Percentiles rank a stretch among this genome's conserved stretches.
These are phyloP conservation scores for Strigamia maritima DNA, from an alignment of 2,888 invertebrate genomes.

Conservation along the genomic window DNA sequence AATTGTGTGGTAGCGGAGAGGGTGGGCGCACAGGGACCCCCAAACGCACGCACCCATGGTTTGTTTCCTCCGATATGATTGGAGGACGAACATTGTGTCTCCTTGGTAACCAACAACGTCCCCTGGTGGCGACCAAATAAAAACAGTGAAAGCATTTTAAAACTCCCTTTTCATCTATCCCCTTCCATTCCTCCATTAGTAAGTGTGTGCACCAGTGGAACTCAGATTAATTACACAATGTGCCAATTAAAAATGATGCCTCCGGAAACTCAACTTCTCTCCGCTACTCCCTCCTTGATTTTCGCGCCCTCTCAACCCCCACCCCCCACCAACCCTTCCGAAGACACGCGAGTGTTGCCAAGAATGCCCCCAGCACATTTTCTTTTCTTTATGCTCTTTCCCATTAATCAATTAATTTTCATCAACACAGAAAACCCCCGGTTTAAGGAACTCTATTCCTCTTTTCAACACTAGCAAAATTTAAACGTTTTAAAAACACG, in stretches of 20 bases:
- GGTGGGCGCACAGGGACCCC: no score
- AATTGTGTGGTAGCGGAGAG: no score
- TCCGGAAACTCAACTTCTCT: neutral
- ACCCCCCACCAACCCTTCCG: neutral
- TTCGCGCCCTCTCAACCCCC: no score
- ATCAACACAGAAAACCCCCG: neutral
- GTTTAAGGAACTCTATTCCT: neutral
- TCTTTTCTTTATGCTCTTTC: neutral
- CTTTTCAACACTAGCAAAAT: neutral
- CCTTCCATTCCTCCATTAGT: slow-evolving; percentile 3
- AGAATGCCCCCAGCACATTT: no score
- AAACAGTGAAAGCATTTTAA: slow-evolving; percentile 35
- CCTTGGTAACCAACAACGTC: neutral
- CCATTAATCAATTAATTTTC: slow-evolving; percentile 35
- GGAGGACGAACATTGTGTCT: no score
- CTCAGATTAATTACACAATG: slow-evolving; percentile 35
- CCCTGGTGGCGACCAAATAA: slow-evolving; percentile 31
- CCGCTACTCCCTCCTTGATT: neutral
- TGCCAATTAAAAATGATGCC: slow-evolving; percentile 36
- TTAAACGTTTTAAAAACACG: neutral
- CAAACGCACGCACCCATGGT: no score
- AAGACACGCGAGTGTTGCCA: neutral
- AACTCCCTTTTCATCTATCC: neutral
- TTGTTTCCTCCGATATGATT: no score
- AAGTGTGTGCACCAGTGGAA: neutral